Evolutionary conservation across 2,797 vertebrate species (phyloP).

Genomic region (Galagoides demidoff): DNA sequence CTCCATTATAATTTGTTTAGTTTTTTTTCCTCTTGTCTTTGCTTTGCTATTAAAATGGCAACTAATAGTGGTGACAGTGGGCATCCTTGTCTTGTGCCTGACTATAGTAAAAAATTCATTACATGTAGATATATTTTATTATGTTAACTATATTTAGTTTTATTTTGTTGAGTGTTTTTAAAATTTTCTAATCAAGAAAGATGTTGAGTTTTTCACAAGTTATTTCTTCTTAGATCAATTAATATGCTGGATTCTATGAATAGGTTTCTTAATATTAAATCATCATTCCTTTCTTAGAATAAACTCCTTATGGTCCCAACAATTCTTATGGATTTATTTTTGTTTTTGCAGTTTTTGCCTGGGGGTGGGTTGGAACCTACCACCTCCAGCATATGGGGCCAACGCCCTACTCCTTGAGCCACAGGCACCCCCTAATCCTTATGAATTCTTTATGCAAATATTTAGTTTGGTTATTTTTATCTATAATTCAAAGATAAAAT

Average conservation of each 20-base stretch:
- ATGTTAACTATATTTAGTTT: background rate
- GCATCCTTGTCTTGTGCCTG: background rate
- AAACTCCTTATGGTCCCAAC: background rate
- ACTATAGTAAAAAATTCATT: background rate
- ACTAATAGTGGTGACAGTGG: background rate
- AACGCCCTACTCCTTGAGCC: no score
- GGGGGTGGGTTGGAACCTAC: no score
- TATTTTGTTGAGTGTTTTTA: background rate
- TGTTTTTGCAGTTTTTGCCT: no score
- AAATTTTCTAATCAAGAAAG: background rate
- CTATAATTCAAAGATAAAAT: slow-evolving; percentile 3
- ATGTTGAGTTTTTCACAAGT: background rate
- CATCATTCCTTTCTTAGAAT: background rate
- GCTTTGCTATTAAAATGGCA: background rate
- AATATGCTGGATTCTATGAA: background rate
- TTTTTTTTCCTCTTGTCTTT: background rate
- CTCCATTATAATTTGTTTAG: background rate
- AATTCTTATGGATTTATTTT: background rate
- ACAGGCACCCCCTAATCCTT: background rate
- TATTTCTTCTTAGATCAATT: background rate
- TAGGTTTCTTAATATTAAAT: background rate
- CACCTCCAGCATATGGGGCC: no score
- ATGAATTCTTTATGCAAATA: background rate
- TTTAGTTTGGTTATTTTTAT: background rate
- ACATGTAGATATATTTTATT: background rate